These are phyloP conservation scores for Drosophila nebulosa DNA, from an alignment of 1,140 invertebrate genomes.

Conservation along the genomic window DNA sequence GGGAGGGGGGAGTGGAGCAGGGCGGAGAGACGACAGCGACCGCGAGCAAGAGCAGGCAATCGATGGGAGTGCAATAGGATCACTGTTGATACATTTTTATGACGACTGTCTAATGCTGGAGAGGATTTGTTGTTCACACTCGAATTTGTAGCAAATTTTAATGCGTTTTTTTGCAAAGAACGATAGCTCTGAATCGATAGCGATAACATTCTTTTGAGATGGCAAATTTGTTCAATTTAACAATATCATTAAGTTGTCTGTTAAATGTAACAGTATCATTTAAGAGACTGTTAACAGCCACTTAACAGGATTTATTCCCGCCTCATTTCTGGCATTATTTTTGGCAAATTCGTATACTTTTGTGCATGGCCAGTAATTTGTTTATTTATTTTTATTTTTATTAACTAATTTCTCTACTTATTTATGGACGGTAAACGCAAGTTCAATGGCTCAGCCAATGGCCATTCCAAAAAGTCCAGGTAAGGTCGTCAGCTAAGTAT, in stretches of 20 bases:
- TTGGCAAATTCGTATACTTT: not conserved
- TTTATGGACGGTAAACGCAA: conserved; percentile 63
- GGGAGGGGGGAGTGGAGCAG: conserved; percentile 9
- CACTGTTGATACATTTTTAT: conserved; percentile 5
- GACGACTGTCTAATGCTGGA: not conserved
- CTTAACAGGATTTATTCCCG: conserved; percentile 18
- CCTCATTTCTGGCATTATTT: conserved; percentile 41
- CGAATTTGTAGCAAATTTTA: not conserved
- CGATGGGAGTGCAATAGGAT: not conserved
- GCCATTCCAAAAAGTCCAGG: conserved; percentile 56
- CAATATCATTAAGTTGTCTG: not conserved
- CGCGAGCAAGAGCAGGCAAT: not conserved
- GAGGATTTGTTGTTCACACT: not conserved
- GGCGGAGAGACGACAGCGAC: not conserved
- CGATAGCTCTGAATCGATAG: not conserved
- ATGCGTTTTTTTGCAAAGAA: conserved; percentile 8
- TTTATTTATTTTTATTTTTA: not conserved
- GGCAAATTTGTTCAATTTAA: not conserved
- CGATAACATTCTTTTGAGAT: not conserved
- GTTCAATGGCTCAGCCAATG: conserved; percentile 44
- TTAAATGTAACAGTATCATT: not conserved
- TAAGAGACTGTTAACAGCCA: not conserved
- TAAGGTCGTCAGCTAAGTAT: not conserved
- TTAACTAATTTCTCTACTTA: not conserved
- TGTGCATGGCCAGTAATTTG: not conserved